Evolutionary conservation across 2,113 vertebrate species (phyloP).

Genomic region (Oplegnathus fasciatus): DNA sequence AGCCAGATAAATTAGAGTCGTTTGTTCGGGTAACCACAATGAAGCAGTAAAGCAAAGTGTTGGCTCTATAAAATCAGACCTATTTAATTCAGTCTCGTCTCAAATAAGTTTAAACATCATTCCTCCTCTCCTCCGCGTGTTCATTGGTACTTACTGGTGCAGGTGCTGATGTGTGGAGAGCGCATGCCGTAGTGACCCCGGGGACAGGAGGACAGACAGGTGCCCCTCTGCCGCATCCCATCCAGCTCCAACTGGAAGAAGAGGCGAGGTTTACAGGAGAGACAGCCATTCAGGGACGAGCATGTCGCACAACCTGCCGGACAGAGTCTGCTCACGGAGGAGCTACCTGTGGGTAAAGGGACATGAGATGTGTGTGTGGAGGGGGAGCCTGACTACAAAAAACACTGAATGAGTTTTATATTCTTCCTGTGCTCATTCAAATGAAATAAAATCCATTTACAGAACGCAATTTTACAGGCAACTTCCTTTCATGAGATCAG

Average conservation of each 20-base stretch:
- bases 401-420: background rate
- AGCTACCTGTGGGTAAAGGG: slow-evolving; percentile 81
- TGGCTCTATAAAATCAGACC: too few species aligned
- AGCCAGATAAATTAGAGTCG: too few species aligned
- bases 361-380: background rate
- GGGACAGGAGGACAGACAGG: slow-evolving; percentile 91
- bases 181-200: slow-evolving; percentile 90
- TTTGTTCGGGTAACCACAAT: too few species aligned
- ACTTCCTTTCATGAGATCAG: background rate
- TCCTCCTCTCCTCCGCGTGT: slow-evolving; percentile 9
- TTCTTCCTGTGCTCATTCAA: background rate
- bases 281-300: slow-evolving; percentile 91
- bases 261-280: slow-evolving; percentile 93
- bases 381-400: background rate
- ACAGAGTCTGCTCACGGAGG: slow-evolving; percentile 88
- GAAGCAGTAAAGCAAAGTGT: too few species aligned
- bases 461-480: background rate
- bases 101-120: background rate
- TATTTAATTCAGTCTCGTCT: too few species aligned
- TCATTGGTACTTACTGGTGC: slow-evolving; percentile 87
- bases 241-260: slow-evolving; percentile 94
- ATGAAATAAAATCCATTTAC: background rate
- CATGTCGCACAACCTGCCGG: slow-evolving; percentile 91
- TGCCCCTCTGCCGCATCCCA: slow-evolving; percentile 91
- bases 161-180: slow-evolving; percentile 91